Evolutionary conservation across 2,888 invertebrate genomes (phyloP).

Genomic region (Hylaea fasciaria): DNA sequence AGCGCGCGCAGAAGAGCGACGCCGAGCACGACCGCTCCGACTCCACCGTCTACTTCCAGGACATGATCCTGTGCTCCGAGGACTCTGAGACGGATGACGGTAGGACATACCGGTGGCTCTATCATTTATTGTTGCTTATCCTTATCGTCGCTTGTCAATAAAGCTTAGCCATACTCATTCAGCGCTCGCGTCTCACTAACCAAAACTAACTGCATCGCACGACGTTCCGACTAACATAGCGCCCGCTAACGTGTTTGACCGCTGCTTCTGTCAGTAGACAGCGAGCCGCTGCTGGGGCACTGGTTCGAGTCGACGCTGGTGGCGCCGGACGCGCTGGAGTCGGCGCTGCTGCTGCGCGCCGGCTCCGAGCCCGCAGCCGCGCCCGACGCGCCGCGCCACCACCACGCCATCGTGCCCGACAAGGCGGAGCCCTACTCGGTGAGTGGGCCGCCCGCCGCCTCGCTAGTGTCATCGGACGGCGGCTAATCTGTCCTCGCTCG

Average conservation of each 20-base stretch:
- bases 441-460: conserved; percentile 48
- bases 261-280: conserved; percentile 84
- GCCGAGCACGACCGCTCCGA: conserved; percentile 96
- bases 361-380: conserved; percentile 81
- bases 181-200: too few relatives aligned
- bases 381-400: conserved; percentile 74
- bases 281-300: conserved; percentile 94
- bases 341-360: conserved; percentile 58
- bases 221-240: conserved; percentile 6
- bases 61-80: conserved; percentile 95
- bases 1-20: conserved; percentile 90
- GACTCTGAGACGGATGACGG: conserved; percentile 96
- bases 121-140: not conserved
- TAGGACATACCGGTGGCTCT: conserved; percentile 53
- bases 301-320: conserved; percentile 98
- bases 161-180: not conserved
- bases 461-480: too few relatives aligned
- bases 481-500: too few relatives aligned
- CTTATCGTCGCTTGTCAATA: not conserved
- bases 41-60: conserved; percentile 98
- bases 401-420: conserved; percentile 77
- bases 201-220: not conserved
- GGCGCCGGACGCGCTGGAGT: conserved; percentile 88
- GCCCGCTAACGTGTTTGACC: conserved; percentile 11
- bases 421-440: conserved; percentile 82